These are phyloP conservation scores for Tetranychus truncatus DNA, from an alignment of 2,888 invertebrate genomes.

Conservation along the genomic window DNA sequence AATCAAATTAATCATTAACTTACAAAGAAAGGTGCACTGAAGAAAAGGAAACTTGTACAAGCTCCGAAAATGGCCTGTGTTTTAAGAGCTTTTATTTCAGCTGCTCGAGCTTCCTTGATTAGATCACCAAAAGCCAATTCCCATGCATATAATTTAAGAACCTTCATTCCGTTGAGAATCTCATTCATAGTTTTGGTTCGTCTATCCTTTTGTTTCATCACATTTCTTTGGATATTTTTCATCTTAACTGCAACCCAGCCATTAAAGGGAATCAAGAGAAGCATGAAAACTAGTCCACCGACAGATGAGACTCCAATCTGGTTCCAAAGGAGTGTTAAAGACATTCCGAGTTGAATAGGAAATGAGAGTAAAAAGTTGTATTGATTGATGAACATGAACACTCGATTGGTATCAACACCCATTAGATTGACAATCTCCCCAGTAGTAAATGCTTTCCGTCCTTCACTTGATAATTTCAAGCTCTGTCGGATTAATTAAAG, in stretches of 20 bases:
- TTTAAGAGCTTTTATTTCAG: constrained; percentile 68
- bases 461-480: constrained; percentile 26
- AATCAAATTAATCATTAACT: background rate
- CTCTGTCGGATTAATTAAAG: background rate
- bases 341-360: constrained; percentile 30
- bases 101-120: constrained; percentile 62
- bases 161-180: constrained; percentile 75
- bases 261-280: constrained; percentile 35
- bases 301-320: constrained; percentile 31
- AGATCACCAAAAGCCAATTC: constrained; percentile 76
- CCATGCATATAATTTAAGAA: constrained; percentile 82
- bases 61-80: constrained; percentile 28
- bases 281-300: constrained; percentile 38
- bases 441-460: constrained; percentile 35
- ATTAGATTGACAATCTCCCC: constrained; percentile 41
- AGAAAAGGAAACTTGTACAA: background rate
- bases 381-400: constrained; percentile 32
- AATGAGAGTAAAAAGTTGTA: constrained; percentile 33
- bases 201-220: constrained; percentile 78
- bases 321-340: constrained; percentile 26
- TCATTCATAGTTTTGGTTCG: constrained; percentile 83
- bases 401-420: constrained; percentile 35
- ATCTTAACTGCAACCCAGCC: constrained; percentile 28
- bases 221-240: constrained; percentile 41
- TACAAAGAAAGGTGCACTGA: background rate